A percentile compares a stretch with the other conserved stretches of the same genome.
Evolutionary conservation across 64 coral and sea anemone genomes (phyloP).

Genomic region (Stichodactyla mertensii): DNA sequence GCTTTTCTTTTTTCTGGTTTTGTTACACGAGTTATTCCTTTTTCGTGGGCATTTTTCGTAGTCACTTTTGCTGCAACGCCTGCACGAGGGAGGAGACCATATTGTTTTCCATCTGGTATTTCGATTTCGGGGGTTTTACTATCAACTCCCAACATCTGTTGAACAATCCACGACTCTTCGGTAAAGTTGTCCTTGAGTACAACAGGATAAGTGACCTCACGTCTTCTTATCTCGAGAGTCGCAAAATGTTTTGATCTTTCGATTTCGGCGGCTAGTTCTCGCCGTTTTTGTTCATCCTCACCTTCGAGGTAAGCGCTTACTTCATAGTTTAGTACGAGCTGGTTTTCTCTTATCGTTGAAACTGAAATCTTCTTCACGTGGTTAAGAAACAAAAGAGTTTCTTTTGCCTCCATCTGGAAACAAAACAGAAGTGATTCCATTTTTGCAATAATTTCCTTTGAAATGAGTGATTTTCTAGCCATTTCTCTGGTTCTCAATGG

Average conservation of each 20-base stretch:
- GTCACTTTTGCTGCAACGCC: slow-evolving; percentile 65
- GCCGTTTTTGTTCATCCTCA: slow-evolving; percentile 24
- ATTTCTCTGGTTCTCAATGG: slow-evolving; percentile 48
- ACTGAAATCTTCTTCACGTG: slow-evolving; percentile 73
- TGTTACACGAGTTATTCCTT: background rate
- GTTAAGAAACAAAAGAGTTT: slow-evolving; percentile 76
- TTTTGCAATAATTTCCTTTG: slow-evolving; percentile 10
- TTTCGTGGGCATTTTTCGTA: background rate
- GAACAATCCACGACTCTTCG: slow-evolving; percentile 66
- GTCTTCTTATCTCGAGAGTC: slow-evolving; percentile 37
- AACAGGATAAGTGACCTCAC: slow-evolving; percentile 59
- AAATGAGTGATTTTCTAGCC: slow-evolving; percentile 48
- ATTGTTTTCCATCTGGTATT: slow-evolving; percentile 55
- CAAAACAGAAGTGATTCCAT: slow-evolving; percentile 25
- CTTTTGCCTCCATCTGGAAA: slow-evolving; percentile 50
- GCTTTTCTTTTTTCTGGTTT: slow-evolving; percentile 31
- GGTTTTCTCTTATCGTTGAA: slow-evolving; percentile 51
- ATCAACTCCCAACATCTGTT: slow-evolving; percentile 41
- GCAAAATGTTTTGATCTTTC: slow-evolving; percentile 13
- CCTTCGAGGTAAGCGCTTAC: slow-evolving; percentile 43
- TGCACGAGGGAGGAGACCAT: slow-evolving; percentile 70
- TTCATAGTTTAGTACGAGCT: slow-evolving; percentile 34
- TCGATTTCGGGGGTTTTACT: background rate
- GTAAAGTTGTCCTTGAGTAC: slow-evolving; percentile 29
- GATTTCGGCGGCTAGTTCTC: slow-evolving; percentile 36